These are phyloP conservation scores for Acrobasis repandana DNA, from an alignment of 2,888 invertebrate genomes.

Conservation along the genomic window DNA sequence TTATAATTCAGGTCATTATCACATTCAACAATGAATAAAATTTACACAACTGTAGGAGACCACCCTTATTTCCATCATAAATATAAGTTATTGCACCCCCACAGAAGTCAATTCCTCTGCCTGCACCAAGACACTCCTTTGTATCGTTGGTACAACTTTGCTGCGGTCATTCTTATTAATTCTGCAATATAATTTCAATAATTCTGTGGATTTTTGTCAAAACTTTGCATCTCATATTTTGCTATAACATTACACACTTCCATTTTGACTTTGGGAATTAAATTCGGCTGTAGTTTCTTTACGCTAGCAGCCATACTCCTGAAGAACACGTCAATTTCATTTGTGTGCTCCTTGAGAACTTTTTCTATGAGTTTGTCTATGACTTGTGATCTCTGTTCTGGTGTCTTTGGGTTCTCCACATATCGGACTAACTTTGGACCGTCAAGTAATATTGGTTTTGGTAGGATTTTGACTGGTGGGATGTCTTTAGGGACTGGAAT, in stretches of 20 bases:
- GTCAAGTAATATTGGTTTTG: slow-evolving; percentile 67
- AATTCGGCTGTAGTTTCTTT: slow-evolving; percentile 73
- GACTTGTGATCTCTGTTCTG: slow-evolving; percentile 61
- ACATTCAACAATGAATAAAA: background rate
- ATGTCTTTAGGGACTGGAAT: slow-evolving; percentile 56
- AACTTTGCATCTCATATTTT: slow-evolving; percentile 79
- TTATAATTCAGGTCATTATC: background rate
- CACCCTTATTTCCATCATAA: background rate
- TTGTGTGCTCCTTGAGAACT: slow-evolving; percentile 72
- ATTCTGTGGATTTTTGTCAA: slow-evolving; percentile 56
- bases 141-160: background rate
- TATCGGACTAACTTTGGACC: slow-evolving; percentile 65
- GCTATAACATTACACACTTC: slow-evolving; percentile 79
- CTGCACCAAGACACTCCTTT: background rate
- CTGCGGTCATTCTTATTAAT: background rate
- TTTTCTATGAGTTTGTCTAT: slow-evolving; percentile 74
- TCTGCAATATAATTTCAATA: slow-evolving; percentile 24
- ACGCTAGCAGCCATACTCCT: slow-evolving; percentile 78
- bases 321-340: slow-evolving; percentile 77
- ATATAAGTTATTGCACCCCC: slow-evolving; percentile 3
- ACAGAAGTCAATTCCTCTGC: background rate
- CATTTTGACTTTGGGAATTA: slow-evolving; percentile 79
- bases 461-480: slow-evolving; percentile 72
- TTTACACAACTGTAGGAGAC: slow-evolving; percentile 3
- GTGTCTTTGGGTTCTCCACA: slow-evolving; percentile 61